These are phyloP conservation scores for Drosophila acutilabella DNA, from an alignment of 2,888 invertebrate genomes.

Conservation along the genomic window DNA sequence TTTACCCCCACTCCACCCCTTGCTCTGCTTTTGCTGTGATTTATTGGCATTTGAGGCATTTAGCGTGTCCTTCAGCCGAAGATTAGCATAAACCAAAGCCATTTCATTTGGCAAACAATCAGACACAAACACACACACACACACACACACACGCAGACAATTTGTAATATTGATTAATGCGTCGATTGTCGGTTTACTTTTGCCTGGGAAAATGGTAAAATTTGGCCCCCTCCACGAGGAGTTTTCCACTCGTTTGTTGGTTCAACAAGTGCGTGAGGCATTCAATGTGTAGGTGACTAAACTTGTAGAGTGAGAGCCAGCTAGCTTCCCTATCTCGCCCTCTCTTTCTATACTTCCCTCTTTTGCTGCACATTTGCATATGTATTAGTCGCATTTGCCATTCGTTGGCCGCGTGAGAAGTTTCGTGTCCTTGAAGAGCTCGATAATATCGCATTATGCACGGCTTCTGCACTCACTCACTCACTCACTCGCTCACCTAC, in stretches of 20 bases:
- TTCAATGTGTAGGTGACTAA: conserved; percentile 43
- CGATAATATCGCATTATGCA: conserved; percentile 64
- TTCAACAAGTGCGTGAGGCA: conserved; percentile 69
- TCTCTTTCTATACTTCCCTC: conserved; percentile 10
- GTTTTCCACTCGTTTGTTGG: background rate
- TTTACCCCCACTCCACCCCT: background rate
- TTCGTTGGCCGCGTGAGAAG: conserved; percentile 61
- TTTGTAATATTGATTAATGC: conserved; percentile 75
- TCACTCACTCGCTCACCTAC: conserved; percentile 14
- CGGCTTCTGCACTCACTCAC: conserved; percentile 25
- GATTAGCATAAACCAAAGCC: conserved; percentile 71
- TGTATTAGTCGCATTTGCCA: conserved; percentile 37
- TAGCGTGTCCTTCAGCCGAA: conserved; percentile 17
- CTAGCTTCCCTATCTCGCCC: conserved; percentile 17
- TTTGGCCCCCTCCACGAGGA: no score
- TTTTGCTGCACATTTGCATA: conserved; percentile 52
- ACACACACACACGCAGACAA: conserved; percentile 31
- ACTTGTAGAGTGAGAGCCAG: background rate
- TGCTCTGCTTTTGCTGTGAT: conserved; percentile 56
- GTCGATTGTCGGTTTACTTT: conserved; percentile 22
- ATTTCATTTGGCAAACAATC: conserved; percentile 63
- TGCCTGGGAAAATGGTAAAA: no score
- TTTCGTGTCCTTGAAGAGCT: conserved; percentile 68
- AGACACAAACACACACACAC: no score
- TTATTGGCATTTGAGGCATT: conserved; percentile 70